Conservation (phyloP, 2,797 vertebrate species). For the Kryptopterus vitreolus region DNA sequence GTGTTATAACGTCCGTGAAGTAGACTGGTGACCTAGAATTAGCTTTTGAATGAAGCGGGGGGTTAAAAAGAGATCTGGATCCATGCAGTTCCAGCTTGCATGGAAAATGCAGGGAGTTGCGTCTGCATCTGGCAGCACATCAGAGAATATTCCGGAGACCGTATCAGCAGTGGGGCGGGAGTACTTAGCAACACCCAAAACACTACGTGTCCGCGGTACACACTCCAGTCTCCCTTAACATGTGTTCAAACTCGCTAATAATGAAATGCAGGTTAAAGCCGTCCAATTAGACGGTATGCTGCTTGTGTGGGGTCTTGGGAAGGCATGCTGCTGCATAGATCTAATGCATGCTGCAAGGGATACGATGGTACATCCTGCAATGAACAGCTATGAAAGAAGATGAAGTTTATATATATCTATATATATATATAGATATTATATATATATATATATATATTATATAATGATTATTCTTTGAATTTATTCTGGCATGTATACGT, state of each 20-base stretch:
- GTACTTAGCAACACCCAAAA: constrained; percentile 46
- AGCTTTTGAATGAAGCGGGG: not conserved
- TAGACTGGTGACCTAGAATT: not conserved
- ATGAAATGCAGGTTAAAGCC: constrained; percentile 40
- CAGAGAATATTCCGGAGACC: constrained; percentile 28
- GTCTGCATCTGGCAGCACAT: constrained; percentile 38
- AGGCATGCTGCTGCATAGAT: not conserved
- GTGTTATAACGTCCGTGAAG: too few relatives aligned
- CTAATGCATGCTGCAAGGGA: constrained; percentile 19
- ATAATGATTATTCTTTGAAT: too few relatives aligned
- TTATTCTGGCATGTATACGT: too few relatives aligned
- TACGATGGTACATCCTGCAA: constrained; percentile 33
- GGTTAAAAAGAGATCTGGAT: not conserved
- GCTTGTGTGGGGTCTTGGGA: not conserved
- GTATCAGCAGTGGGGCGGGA: constrained; percentile 42
- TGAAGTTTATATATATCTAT: constrained; percentile 7
- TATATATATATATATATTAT: too few relatives aligned
- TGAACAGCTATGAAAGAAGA: not conserved
- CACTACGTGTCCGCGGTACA: constrained; percentile 2
- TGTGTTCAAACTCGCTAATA: constrained; percentile 14
- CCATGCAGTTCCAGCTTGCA: constrained; percentile 3
- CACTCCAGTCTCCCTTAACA: constrained; percentile 1
- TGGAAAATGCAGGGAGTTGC: constrained; percentile 41
- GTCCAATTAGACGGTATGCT: constrained; percentile 31
- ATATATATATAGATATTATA: not conserved